Evolutionary conservation across 1,140 invertebrate genomes (phyloP), one percentile per base, ranked within the genome.

Genomic region (Varroa destructor): DNA sequence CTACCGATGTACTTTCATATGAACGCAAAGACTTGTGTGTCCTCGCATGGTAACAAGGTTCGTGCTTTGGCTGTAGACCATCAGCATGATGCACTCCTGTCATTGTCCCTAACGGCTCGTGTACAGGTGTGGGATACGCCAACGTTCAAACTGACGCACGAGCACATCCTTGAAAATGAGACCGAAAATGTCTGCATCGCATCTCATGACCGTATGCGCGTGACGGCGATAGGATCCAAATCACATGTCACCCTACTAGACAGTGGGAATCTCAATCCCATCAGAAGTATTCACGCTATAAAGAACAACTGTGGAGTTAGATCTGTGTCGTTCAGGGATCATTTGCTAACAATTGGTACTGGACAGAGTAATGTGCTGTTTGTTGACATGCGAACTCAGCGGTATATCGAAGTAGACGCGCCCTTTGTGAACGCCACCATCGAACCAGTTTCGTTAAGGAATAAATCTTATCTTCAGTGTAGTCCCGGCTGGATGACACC

Each of bases 101-200:
- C 90, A n/a, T 81, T 96, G 12, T 93, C 91, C 0, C 81, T 94
- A 1, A 95, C 96, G 81, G 91, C 90, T 70, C 87, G 84, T 76
- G 74, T 93, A 77, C 92, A 96, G 87, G 86, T 95, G 72, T 96
- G 91, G 86, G 89, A 88, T 81, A 89, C 90, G 1, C 86, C 91
- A 78, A 87, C 85, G 25, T 94, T 88, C 77, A 82, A 81, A 84
- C 84, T 89, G 85, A 43, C 54, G 14, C 36, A 36, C 55, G 70
- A 46, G 55, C 43, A 70, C 14, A 61, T 56, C 56, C 43, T 71
- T 40, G 51, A 56, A 40, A 14, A 71, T 56, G 14, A 74, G 1
- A 1, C 91, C 79, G 93, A 97, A 80, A 92, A 94, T 80, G 92
- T 95, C 0, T 96, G 93, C 79, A 84, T 96, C 75, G 87, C 91